Evolutionary conservation across 2,888 invertebrate species (phyloP).

Genomic region (Toxonevra muliebris): DNA sequence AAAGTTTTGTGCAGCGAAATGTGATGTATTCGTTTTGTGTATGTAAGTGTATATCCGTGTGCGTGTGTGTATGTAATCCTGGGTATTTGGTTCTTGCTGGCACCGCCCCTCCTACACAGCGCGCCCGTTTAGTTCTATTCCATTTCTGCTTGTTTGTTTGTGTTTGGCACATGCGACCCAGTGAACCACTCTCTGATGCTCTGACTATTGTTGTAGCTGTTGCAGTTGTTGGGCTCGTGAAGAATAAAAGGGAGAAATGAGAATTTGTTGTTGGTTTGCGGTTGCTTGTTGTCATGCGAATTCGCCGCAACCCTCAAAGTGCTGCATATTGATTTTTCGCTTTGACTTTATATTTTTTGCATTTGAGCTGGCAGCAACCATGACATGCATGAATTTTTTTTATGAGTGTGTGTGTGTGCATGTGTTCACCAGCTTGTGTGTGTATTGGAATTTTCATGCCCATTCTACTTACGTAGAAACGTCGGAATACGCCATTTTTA

Average conservation of each 20-base stretch:
- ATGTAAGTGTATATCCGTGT: too few relatives aligned
- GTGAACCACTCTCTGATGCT: slow-evolving; percentile 2
- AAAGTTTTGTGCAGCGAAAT: neutral
- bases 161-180: slow-evolving; percentile 9
- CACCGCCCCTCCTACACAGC: neutral
- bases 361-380: too few relatives aligned
- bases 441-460: slow-evolving; percentile 10
- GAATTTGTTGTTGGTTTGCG: slow-evolving; percentile 18
- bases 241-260: slow-evolving; percentile 8
- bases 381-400: slow-evolving; percentile 4
- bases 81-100: too few relatives aligned
- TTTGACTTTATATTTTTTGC: neutral
- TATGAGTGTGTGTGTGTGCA: neutral
- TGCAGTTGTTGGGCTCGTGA: neutral
- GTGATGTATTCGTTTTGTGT: too few relatives aligned
- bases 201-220: neutral
- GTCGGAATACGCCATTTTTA: slow-evolving; percentile 10
- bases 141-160: too few relatives aligned
- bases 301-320: neutral
- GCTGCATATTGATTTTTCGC: slow-evolving; percentile 23
- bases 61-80: neutral
- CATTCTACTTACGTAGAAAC: neutral
- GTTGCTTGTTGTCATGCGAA: neutral
- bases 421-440: slow-evolving; percentile 6
- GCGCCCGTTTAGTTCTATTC: neutral